phyloP scores from a whole-genome alignment of 1,140 invertebrate genomes.

The Xylocopa sonorina region DNA sequence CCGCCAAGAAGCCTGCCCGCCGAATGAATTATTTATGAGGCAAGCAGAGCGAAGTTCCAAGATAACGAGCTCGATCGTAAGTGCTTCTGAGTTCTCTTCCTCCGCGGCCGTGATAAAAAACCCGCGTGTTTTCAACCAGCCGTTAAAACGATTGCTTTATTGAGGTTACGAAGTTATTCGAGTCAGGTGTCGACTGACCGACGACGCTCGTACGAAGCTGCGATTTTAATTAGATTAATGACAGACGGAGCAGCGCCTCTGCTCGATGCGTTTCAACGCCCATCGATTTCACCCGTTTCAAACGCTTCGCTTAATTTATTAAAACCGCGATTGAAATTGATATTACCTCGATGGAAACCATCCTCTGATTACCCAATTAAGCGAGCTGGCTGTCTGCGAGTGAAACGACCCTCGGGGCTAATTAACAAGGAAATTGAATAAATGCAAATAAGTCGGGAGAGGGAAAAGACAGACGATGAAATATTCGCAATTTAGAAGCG shows the following conservation, averaged over 20 bases:
- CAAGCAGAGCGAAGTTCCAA: slow-evolving; percentile 12
- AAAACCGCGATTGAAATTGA: no score
- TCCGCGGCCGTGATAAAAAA: slow-evolving; percentile 7
- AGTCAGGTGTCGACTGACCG: slow-evolving; percentile 3
- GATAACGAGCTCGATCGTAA: slow-evolving; percentile 51
- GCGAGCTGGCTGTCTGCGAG: background rate
- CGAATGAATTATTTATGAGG: slow-evolving; percentile 54
- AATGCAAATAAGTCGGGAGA: background rate
- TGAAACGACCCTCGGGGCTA: background rate
- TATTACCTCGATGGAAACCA: no score
- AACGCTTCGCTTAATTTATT: background rate
- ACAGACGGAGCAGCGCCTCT: background rate
- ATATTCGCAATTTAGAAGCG: background rate
- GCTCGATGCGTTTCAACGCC: background rate
- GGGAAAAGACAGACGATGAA: background rate
- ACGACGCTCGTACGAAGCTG: background rate
- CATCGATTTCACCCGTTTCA: fast-evolving
- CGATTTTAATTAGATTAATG: slow-evolving; percentile 21
- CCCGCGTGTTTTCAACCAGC: background rate
- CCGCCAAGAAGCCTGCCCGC: slow-evolving; percentile 1
- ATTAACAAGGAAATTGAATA: background rate
- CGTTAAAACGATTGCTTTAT: slow-evolving; percentile 23
- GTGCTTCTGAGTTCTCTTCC: slow-evolving; percentile 17
- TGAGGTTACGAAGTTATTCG: background rate
- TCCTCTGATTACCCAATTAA: background rate